Evolutionary conservation across 2,797 vertebrate genomes (phyloP), one percentile per base, ranked within the genome.

Genomic region (Salmo trutta): DNA sequence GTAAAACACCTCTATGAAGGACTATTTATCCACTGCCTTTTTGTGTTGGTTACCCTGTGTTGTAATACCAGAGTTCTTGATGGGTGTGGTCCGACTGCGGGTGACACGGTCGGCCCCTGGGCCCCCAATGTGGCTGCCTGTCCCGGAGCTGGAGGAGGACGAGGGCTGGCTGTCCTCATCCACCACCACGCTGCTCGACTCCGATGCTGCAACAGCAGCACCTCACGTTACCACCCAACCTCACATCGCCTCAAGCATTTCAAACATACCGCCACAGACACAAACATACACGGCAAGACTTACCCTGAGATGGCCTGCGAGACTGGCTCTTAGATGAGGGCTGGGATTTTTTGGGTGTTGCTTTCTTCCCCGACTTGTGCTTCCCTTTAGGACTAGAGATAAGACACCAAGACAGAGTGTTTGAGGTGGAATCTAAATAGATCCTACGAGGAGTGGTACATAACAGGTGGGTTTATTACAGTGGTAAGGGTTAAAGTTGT

Each of bases 361-460:
- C 93, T 79, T 90, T 91, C 91, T 95, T 99, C 86, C 92, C 90
- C 89, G 94, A 95, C 89, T 97, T 98, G 90, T 96, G 95, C 88
- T 97, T 97, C 83, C 95, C 95, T 95, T 96, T 97, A 29, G 95
- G 93, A 83, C 97, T 99, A 84, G 19, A 91, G 12, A 79, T 82
- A 71, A 31, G 15, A 65, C 3, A 79, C 10, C 41, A 47, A 47
- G 10, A 47, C 2, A 41, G 36, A 47, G 29, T 10, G 1, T 56
- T 56, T 62, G 21, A 64, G 59, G 8, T 64, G 21, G 2, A 64
- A 64, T 19, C 59, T 24, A 64, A 47, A 62, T 21, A 24, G 59
- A 21, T 62, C n/a, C 54, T 59, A n/a, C 54, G 8, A n/a, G 17
- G 7, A 6, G 54, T 59, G 21, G 56, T 24, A 24, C 5, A 62